A percentile compares a stretch with the other conserved stretches of the same genome.
These are phyloP conservation scores for Brassicogethes aeneus DNA, from an alignment of 2,888 invertebrate genomes.

Conservation along the genomic window DNA sequence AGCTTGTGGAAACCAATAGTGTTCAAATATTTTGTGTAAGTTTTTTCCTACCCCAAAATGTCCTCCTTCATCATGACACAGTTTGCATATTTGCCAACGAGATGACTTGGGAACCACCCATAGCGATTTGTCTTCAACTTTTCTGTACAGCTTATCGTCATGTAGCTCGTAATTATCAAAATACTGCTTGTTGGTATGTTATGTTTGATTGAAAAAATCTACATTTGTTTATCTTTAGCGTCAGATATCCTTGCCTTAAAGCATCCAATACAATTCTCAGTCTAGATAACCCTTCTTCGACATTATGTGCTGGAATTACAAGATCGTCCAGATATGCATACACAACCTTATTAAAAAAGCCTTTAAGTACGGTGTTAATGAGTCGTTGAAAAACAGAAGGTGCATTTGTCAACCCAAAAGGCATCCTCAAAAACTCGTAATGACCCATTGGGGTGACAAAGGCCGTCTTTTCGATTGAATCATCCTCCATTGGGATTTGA, in stretches of 20 bases:
- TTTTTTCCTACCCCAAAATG: conserved; percentile 33
- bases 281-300: conserved; percentile 13
- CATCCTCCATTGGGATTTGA: conserved; percentile 9
- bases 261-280: too few species aligned
- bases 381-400: conserved; percentile 8
- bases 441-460: conserved; percentile 15
- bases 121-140: too few species aligned
- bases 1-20: conserved; percentile 20
- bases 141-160: too few species aligned
- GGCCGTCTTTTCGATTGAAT: conserved; percentile 10
- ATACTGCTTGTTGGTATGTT: too few species aligned
- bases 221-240: too few species aligned
- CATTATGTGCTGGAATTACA: conserved; percentile 10
- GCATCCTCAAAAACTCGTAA: conserved; percentile 13
- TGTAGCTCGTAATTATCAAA: too few species aligned
- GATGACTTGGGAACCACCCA: too few species aligned
- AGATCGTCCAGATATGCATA: conserved; percentile 11
- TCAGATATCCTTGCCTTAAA: too few species aligned
- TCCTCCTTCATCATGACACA: conserved; percentile 34
- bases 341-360: conserved; percentile 3
- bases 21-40: conserved; percentile 21
- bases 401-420: conserved; percentile 10
- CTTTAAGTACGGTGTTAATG: conserved; percentile 4
- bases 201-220: too few species aligned
- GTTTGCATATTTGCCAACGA: too few species aligned